Evolutionary conservation across 2,113 vertebrate species (phyloP).

Genomic region (Herpailurus yagouaroundi): DNA sequence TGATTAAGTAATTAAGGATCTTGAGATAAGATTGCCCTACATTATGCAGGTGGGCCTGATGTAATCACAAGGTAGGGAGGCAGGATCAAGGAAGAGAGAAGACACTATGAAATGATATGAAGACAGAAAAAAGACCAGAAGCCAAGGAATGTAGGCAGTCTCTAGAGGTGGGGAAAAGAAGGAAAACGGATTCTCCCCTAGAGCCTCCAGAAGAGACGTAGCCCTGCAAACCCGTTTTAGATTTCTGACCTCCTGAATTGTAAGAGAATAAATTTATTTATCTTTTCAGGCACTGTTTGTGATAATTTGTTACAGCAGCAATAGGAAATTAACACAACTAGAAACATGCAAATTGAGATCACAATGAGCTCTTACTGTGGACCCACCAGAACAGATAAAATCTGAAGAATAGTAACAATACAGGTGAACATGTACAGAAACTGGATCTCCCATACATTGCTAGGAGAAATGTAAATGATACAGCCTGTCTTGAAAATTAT

Average conservation of each 20-base stretch:
- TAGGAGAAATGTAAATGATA: not conserved
- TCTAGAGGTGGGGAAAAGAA: not conserved
- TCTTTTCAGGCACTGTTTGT: not conserved
- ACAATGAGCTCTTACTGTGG: not conserved
- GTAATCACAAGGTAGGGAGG: not conserved
- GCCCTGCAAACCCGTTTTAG: not conserved
- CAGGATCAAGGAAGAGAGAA: not conserved
- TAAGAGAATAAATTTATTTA: not conserved
- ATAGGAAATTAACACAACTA: not conserved
- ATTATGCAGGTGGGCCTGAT: not conserved
- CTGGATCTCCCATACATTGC: not conserved
- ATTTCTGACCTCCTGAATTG: not conserved
- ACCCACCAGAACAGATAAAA: not conserved
- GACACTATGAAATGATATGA: not conserved
- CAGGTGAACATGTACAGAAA: not conserved
- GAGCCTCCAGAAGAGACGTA: not conserved
- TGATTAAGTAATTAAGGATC: not conserved
- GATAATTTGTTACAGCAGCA: not conserved
- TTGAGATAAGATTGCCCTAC: not conserved
- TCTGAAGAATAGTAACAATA: not conserved
- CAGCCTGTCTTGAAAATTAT: not conserved
- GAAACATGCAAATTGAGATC: not conserved
- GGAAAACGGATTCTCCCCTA: not conserved
- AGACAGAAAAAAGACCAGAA: not conserved
- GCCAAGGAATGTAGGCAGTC: not conserved